Percentiles rank a stretch among this genome's conserved stretches.
Conservation (phyloP, 2,113 vertebrate genomes). For the Saguinus midas region DNA sequence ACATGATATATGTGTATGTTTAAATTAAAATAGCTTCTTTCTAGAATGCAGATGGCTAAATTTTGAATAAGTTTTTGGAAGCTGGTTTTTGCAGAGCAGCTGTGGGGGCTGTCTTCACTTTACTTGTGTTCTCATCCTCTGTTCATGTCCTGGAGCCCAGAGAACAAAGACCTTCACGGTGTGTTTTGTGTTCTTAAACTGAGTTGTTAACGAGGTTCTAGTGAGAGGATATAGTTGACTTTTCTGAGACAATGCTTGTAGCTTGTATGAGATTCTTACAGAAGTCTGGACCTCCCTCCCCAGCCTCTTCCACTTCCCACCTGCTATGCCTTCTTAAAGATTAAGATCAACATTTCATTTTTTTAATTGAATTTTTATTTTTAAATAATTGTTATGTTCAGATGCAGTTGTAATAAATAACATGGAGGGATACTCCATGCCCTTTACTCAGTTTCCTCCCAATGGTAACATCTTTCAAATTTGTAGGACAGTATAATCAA, state of each 20-base stretch:
- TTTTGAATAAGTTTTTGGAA: conserved; percentile 1
- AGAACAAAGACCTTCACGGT: background rate
- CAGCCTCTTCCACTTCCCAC: too few species aligned
- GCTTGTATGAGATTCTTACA: background rate
- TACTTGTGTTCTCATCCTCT: background rate
- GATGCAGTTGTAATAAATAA: background rate
- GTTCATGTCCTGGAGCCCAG: background rate
- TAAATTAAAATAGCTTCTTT: conserved; percentile 34
- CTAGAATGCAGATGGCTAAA: background rate
- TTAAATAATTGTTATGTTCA: background rate
- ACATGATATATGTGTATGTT: background rate
- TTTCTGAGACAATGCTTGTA: background rate
- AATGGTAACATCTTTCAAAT: background rate
- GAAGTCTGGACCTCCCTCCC: background rate
- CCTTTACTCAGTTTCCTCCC: too few species aligned
- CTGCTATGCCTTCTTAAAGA: background rate
- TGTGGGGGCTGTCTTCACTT: background rate
- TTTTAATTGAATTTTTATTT: background rate
- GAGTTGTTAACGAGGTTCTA: background rate
- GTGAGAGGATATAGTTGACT: background rate
- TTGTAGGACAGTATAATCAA: fast-evolving
- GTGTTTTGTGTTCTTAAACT: background rate
- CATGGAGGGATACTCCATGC: too few species aligned
- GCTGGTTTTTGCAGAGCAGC: background rate
- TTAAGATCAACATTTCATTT: background rate